A percentile compares a stretch with the other conserved stretches of the same genome.
Conservation (phyloP, 2,888 invertebrate species). For the Orthosia gothica region DNA sequence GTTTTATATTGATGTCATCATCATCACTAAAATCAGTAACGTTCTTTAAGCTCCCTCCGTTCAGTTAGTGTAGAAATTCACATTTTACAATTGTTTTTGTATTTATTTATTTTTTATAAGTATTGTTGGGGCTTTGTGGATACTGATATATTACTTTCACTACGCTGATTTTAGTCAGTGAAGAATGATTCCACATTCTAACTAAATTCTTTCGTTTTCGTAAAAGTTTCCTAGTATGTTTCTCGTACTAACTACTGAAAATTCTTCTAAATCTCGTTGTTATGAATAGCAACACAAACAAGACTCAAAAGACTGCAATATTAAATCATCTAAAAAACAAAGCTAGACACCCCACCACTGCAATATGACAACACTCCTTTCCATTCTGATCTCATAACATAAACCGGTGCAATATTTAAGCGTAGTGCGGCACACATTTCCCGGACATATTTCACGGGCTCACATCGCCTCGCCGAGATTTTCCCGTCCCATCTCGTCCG, state of each 20-base stretch:
- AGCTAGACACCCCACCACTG: conserved; percentile 27
- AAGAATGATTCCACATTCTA: background rate
- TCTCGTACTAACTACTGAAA: background rate
- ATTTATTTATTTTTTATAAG: background rate
- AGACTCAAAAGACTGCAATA: background rate
- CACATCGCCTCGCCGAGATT: conserved; percentile 66
- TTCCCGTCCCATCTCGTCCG: conserved; percentile 53
- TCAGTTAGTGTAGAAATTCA: background rate
- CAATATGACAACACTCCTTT: conserved; percentile 63
- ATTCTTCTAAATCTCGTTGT: background rate
- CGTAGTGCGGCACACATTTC: conserved; percentile 66
- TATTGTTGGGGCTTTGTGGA: background rate
- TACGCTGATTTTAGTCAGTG: background rate
- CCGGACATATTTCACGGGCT: conserved; percentile 71
- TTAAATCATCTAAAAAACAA: conserved; percentile 8
- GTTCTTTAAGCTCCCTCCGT: too few relatives aligned
- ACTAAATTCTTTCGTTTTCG: background rate
- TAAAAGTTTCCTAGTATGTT: too few relatives aligned
- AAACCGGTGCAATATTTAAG: conserved; percentile 65
- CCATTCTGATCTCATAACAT: conserved; percentile 63
- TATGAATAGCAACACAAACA: background rate
- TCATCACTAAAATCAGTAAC: background rate
- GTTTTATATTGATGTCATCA: background rate
- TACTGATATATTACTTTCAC: background rate
- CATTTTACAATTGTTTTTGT: background rate